A percentile compares a stretch with the other conserved stretches of the same genome.
Evolutionary conservation across 2,888 invertebrate genomes (phyloP).

Genomic region (Theristus sp.): DNA sequence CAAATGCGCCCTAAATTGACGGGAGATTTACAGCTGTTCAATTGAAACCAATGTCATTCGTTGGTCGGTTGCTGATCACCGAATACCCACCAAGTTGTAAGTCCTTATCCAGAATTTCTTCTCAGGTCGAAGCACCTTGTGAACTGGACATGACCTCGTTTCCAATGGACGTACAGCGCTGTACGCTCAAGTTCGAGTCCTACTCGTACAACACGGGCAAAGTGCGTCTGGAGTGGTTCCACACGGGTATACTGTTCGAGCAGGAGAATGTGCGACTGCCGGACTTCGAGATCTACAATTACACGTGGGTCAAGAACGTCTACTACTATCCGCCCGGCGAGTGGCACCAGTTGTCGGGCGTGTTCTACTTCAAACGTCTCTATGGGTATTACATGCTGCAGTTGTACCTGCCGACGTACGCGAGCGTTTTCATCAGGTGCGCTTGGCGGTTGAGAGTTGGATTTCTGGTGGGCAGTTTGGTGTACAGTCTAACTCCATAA

Average conservation of each 20-base stretch:
- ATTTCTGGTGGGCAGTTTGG: neutral
- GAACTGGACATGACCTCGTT: conserved; percentile 9
- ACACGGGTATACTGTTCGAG: neutral
- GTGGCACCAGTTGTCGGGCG: conserved; percentile 10
- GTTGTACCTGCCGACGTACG: conserved; percentile 10
- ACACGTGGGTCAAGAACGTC: conserved; percentile 9
- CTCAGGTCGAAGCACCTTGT: conserved; percentile 8
- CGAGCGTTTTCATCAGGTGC: conserved; percentile 8
- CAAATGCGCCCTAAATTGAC: too few relatives aligned
- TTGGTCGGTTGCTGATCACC: too few relatives aligned
- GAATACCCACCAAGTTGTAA: too few relatives aligned
- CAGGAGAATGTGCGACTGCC: neutral
- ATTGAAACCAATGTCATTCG: too few relatives aligned
- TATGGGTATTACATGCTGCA: conserved; percentile 10
- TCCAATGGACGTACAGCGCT: conserved; percentile 3
- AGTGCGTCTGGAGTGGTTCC: conserved; percentile 1
- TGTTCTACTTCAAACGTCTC: conserved; percentile 9
- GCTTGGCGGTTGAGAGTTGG: too few relatives aligned
- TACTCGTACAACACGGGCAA: conserved; percentile 1
- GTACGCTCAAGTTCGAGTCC: neutral
- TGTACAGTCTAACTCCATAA: too few relatives aligned
- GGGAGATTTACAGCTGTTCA: too few relatives aligned
- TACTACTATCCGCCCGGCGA: conserved; percentile 12
- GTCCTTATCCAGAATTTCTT: too few relatives aligned
- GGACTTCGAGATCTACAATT: neutral